Evolutionary conservation across 2,113 vertebrate species (phyloP).

Genomic region (Saimiri boliviensis): DNA sequence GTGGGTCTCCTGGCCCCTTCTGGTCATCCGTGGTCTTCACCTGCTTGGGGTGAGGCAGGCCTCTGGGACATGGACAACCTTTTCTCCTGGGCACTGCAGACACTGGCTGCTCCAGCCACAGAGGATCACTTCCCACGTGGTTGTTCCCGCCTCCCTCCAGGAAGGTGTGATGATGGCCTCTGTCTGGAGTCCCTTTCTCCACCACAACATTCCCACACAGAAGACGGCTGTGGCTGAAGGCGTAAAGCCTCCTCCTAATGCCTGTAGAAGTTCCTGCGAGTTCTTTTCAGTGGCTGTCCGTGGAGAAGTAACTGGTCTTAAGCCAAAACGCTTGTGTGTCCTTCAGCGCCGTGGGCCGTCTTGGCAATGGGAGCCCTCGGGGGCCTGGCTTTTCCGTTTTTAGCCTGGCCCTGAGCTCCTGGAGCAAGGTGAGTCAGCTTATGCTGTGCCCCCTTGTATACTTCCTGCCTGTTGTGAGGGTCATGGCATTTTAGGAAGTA

Average conservation of each 20-base stretch:
- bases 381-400: not conserved
- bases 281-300: not conserved
- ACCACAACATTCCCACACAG: not conserved
- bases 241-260: too few relatives aligned
- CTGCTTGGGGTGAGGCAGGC: not conserved
- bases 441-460: not conserved
- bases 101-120: not conserved
- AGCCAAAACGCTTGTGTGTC: too few relatives aligned
- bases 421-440: not conserved
- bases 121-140: not conserved
- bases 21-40: not conserved
- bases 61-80: too few relatives aligned
- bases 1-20: not conserved
- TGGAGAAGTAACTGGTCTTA: not conserved
- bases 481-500: not conserved
- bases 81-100: not conserved
- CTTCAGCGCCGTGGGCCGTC: not conserved
- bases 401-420: not conserved
- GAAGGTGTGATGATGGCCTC: not conserved
- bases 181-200: not conserved
- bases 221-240: not conserved
- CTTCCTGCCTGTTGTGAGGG: not conserved
- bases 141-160: not conserved
- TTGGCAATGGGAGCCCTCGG: not conserved
- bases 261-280: not conserved